Evolutionary conservation across 2,888 invertebrate species (phyloP).

Genomic region (Parnassius apollo): DNA sequence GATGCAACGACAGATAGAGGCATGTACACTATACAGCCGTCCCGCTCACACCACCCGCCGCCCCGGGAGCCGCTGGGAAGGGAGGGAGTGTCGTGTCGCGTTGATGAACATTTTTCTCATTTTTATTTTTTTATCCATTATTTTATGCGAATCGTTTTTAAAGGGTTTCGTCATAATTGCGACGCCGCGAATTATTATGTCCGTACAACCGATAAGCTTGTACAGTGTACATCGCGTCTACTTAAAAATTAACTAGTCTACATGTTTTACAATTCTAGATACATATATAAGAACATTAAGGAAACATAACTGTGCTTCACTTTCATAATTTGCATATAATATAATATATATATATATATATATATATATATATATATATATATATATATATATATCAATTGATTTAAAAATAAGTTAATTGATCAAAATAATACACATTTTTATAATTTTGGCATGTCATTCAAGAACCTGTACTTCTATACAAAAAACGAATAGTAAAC

Average conservation of each 20-base stretch:
- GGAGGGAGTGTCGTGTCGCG: constrained; percentile 74
- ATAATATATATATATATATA: no score
- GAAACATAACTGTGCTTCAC: no score
- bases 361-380: no score
- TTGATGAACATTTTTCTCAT: constrained; percentile 81
- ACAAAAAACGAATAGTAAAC: constrained; percentile 44
- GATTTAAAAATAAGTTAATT: no score
- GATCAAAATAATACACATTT: no score
- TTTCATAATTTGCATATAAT: constrained; percentile 4
- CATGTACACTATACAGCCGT: constrained; percentile 45
- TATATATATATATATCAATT: no score
- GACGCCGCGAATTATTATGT: constrained; percentile 71
- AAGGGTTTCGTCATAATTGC: constrained; percentile 81
- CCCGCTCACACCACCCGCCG: constrained; percentile 68
- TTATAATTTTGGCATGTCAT: no score
- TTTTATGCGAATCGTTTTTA: constrained; percentile 80
- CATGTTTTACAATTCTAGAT: constrained; percentile 5
- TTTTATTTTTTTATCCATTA: constrained; percentile 70
- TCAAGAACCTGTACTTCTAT: no score
- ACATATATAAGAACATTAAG: constrained; percentile 2
- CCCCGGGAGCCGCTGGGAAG: constrained; percentile 53
- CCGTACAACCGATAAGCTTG: constrained; percentile 61
- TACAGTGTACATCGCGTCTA: constrained; percentile 28
- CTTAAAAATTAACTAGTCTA: constrained; percentile 17
- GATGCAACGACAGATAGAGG: constrained; percentile 63